Conservation (phyloP, 2,797 vertebrate species). For the Artibeus lituratus region DNA sequence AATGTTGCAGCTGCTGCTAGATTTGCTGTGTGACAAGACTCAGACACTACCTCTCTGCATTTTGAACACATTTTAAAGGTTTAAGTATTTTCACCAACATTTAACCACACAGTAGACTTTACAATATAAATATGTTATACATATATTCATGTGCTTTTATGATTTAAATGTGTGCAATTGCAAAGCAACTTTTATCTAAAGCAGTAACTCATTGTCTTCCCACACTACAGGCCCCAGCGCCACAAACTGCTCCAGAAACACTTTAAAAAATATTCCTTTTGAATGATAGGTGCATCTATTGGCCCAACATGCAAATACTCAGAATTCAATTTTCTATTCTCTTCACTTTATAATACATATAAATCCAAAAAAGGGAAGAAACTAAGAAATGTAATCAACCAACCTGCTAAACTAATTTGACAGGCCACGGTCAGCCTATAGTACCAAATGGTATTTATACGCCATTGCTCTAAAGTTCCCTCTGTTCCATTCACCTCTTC, state of each 20-base stretch:
- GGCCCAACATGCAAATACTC: background rate
- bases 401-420: background rate
- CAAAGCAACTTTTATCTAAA: constrained; percentile 42
- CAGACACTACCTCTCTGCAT: background rate
- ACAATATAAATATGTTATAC: background rate
- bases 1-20: background rate
- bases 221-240: background rate
- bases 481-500: background rate
- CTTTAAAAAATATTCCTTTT: constrained; percentile 17
- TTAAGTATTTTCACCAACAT: constrained; percentile 48
- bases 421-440: background rate
- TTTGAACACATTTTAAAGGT: constrained; percentile 21
- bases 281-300: background rate
- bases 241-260: background rate
- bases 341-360: background rate
- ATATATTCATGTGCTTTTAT: constrained; percentile 36
- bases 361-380: background rate
- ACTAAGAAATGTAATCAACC: background rate
- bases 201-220: background rate
- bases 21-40: background rate
- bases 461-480: background rate
- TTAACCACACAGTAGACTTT: constrained; percentile 1
- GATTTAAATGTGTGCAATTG: constrained; percentile 27
- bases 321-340: background rate
- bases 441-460: background rate